Conservation (phyloP, 2,113 vertebrate species). For the Phrynosoma blainvillii region DNA sequence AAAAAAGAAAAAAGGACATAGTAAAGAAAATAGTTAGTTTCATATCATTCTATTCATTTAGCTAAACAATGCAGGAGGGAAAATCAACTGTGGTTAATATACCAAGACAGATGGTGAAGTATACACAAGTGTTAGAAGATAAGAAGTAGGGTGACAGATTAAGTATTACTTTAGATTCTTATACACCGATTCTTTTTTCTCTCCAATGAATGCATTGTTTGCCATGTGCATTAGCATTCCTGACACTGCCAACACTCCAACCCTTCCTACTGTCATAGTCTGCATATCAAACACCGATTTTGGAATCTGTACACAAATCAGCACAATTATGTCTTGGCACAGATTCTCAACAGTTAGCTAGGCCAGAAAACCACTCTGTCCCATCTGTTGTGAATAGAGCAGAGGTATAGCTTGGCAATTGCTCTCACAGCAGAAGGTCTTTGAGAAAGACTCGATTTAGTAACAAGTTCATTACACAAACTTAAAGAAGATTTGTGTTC, state of each 20-base stretch:
- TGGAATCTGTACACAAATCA: not conserved
- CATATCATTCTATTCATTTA: rapidly evolving
- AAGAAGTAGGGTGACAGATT: not conserved
- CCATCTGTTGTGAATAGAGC: constrained; percentile 14
- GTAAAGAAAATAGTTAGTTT: not conserved
- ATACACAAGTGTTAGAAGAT: not conserved
- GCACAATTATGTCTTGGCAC: not conserved
- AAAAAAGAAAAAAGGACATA: not conserved
- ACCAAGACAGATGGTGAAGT: constrained; percentile 27
- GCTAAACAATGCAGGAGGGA: not conserved
- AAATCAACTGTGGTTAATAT: constrained; percentile 2
- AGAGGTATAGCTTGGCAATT: not conserved
- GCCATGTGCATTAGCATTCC: constrained; percentile 13
- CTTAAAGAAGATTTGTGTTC: not conserved
- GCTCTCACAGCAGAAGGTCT: constrained; percentile 21
- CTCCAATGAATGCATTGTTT: constrained; percentile 10
- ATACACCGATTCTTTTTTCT: constrained; percentile 6
- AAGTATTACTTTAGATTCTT: constrained; percentile 18
- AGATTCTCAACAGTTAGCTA: not conserved
- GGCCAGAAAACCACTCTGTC: constrained; percentile 4
- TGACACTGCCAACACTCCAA: not conserved
- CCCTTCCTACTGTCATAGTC: not conserved
- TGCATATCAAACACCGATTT: constrained; percentile 5
- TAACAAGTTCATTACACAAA: not conserved
- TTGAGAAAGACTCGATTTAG: constrained; percentile 2